phyloP scores from a whole-genome alignment of 1,140 invertebrate genomes.

The Radopholus similis region DNA sequence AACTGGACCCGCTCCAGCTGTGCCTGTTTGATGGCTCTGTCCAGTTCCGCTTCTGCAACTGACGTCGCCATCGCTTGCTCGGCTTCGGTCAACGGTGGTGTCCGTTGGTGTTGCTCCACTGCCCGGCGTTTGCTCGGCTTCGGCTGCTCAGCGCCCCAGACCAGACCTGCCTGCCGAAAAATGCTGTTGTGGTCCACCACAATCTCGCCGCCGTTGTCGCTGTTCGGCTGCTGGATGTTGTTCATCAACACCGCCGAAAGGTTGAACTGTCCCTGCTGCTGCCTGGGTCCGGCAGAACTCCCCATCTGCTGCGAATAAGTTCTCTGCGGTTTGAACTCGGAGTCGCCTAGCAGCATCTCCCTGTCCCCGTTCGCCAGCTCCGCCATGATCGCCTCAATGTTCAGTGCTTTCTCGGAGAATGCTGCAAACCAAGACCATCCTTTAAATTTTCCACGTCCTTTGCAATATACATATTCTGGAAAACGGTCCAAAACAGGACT shows the following conservation, averaged over 20 bases:
- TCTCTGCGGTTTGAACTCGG: neutral
- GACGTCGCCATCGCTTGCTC: neutral
- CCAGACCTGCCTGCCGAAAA: neutral
- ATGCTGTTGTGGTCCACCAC: too few relatives aligned
- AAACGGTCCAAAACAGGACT: too few relatives aligned
- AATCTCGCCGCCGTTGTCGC: neutral
- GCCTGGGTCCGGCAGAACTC: too few relatives aligned
- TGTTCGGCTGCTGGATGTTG: neutral
- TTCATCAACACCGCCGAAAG: neutral
- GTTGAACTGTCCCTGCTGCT: neutral
- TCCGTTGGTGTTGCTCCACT: neutral
- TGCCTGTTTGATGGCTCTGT: neutral
- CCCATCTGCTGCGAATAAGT: too few relatives aligned
- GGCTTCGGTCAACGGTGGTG: neutral
- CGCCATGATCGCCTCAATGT: neutral
- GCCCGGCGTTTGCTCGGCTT: conserved; percentile 1
- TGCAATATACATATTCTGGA: too few relatives aligned
- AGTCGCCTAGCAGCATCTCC: neutral
- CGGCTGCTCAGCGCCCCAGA: neutral
- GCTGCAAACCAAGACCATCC: too few relatives aligned
- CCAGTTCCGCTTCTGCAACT: neutral
- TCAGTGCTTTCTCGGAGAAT: neutral
- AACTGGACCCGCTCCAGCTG: neutral
- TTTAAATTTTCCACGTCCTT: too few relatives aligned
- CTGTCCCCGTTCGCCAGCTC: too few relatives aligned